Evolutionary conservation across 1,140 invertebrate genomes (phyloP), one percentile per base, ranked within the genome.

Genomic region (Trigoniulus corallinus): DNA sequence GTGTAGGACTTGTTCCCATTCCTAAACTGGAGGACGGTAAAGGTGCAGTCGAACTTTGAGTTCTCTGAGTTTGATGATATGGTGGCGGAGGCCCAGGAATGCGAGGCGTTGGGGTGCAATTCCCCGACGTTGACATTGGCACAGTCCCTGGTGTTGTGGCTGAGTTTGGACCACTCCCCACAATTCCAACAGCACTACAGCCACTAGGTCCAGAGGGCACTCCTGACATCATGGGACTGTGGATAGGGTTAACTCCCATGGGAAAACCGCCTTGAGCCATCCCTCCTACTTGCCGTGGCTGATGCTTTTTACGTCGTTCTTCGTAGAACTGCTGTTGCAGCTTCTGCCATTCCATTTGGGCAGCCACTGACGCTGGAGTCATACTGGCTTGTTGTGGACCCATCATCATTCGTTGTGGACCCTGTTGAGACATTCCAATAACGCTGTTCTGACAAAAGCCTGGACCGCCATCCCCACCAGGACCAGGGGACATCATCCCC

Each of bases 1-100:
- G 79, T 67, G 76, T 81, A 34, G 55, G 59, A 10, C 60, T 59
- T 7, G 29, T 15, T 15, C 7, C 15, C 7, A 15, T 34, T 34
- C 29, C 29, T 7, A 7, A 7, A n/a, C n/a, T n/a, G 25, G 59
- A 62, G 37, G 57, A 59, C 22, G 60, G 49, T 53, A 59, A 37
- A 4, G 56, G 51, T 21, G 57, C 57, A 56, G 58, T 57, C 44
- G 59, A 48, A 46, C 55, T 56, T 53, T 53, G 55, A 41, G 83
- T 85, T 58, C 84, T 70, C 55, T 82, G 82, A 42, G 79, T 80
- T 61, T 81, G 80, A 64, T 83, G 82, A 68, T 85, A 85, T 13
- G 87, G 80, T 3, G 88, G 88, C 1, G 87, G 88, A 3, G 87
- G 84, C 7, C 86, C 86, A 67, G 87, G 85, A 53, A 66, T 61